phyloP scores from a whole-genome alignment of 2,888 invertebrate genomes.

The Tenthredo scrophulariae region DNA sequence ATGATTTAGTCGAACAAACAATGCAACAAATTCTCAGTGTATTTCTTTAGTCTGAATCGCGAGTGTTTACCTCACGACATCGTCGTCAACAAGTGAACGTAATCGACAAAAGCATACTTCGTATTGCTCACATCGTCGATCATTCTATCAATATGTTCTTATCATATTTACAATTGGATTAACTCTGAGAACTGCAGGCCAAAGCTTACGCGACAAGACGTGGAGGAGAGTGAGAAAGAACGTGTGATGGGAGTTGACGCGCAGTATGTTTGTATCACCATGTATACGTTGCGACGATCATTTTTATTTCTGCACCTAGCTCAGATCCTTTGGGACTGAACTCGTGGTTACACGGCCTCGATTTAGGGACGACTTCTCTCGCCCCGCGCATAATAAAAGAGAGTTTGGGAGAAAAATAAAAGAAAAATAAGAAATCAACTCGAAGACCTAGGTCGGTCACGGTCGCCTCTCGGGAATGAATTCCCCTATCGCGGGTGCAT shows the following conservation, averaged over 20 bases:
- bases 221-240: background rate
- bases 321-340: no score
- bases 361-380: no score
- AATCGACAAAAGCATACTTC: background rate
- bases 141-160: background rate
- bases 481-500: no score
- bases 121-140: background rate
- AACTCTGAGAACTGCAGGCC: background rate
- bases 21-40: background rate
- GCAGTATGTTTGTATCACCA: background rate
- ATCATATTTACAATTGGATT: constrained; percentile 8
- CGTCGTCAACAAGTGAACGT: constrained; percentile 2
- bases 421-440: no score
- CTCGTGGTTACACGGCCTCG: no score
- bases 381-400: no score
- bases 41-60: background rate
- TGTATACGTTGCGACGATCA: background rate
- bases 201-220: background rate
- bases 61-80: background rate
- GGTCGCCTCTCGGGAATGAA: no score
- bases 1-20: background rate
- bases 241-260: background rate
- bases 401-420: no score
- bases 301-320: no score
- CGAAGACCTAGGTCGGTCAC: no score